Percentiles rank a stretch among this genome's conserved stretches.
Conservation (phyloP, 2,888 invertebrate genomes). For the Dromius quadrimaculatus region DNA sequence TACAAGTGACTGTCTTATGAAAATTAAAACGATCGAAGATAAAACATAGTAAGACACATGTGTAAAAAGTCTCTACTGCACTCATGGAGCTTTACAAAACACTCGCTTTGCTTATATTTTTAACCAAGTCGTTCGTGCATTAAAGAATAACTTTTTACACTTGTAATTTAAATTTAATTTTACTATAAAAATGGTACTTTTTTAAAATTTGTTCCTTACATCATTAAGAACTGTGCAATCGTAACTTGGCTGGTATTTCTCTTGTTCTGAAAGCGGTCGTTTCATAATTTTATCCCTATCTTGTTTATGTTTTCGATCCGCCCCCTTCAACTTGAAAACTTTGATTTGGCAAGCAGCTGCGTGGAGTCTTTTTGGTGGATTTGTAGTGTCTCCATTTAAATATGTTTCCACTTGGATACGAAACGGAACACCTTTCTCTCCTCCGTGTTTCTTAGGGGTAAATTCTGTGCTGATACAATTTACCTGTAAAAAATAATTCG, state of each 20-base stretch:
- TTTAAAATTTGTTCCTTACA: too few relatives aligned
- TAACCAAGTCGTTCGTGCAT: too few relatives aligned
- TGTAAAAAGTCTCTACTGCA: too few relatives aligned
- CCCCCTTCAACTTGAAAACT: slow-evolving; percentile 94
- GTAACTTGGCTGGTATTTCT: slow-evolving; percentile 95
- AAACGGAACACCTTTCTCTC: slow-evolving; percentile 98
- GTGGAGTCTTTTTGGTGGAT: slow-evolving; percentile 77
- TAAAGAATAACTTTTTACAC: too few relatives aligned
- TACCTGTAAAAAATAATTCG: slow-evolving; percentile 70
- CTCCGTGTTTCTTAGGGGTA: slow-evolving; percentile 97
- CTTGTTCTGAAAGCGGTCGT: slow-evolving; percentile 83
- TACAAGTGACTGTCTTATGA: too few relatives aligned
- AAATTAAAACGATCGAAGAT: too few relatives aligned
- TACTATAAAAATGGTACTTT: too few relatives aligned
- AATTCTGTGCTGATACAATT: slow-evolving; percentile 99
- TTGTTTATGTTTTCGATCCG: slow-evolving; percentile 96
- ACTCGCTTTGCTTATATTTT: too few relatives aligned
- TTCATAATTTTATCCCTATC: slow-evolving; percentile 95
- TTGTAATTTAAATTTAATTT: too few relatives aligned
- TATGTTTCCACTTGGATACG: slow-evolving; percentile 94
- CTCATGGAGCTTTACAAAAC: too few relatives aligned
- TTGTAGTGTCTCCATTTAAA: slow-evolving; percentile 67
- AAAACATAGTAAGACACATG: too few relatives aligned
- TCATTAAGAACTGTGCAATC: slow-evolving; percentile 94
- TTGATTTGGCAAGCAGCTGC: slow-evolving; percentile 97